These are phyloP conservation scores for Cardinalis cardinalis DNA, from an alignment of 2,113 vertebrate species.

Conservation along the genomic window DNA sequence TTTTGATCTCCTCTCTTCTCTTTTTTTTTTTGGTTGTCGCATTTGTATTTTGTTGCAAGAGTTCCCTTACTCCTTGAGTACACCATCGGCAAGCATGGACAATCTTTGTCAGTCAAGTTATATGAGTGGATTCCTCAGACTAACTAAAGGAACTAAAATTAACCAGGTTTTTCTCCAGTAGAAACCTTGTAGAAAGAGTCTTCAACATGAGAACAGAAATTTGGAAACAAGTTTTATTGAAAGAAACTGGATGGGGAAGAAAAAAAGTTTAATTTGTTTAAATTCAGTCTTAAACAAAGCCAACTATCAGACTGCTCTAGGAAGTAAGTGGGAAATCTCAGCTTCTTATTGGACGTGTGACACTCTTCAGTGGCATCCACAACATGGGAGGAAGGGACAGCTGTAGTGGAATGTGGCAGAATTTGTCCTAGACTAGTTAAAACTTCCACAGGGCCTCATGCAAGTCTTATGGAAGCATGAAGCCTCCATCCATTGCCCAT, in stretches of 20 bases:
- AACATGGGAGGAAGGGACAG: neutral
- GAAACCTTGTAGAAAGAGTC: neutral
- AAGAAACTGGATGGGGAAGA: neutral
- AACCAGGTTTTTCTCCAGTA: neutral
- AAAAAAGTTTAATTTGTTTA: neutral
- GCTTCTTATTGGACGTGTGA: neutral
- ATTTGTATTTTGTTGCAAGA: neutral
- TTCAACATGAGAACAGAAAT: neutral
- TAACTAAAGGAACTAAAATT: neutral
- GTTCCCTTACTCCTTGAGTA: neutral
- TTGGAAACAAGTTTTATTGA: neutral
- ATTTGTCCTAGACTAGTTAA: neutral
- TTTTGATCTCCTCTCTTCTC: neutral
- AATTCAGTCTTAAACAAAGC: neutral
- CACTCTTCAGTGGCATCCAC: neutral
- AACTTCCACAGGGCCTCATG: neutral
- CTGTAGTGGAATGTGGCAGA: neutral
- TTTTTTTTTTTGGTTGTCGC: neutral
- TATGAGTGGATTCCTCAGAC: neutral
- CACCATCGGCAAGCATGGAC: neutral
- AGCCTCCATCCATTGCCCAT: accelerated
- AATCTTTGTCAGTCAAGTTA: neutral
- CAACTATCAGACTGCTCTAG: neutral
- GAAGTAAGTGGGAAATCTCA: neutral
- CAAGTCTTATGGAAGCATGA: neutral